phyloP scores from a whole-genome alignment of 2,888 invertebrate species.

The Magallana nippona region DNA sequence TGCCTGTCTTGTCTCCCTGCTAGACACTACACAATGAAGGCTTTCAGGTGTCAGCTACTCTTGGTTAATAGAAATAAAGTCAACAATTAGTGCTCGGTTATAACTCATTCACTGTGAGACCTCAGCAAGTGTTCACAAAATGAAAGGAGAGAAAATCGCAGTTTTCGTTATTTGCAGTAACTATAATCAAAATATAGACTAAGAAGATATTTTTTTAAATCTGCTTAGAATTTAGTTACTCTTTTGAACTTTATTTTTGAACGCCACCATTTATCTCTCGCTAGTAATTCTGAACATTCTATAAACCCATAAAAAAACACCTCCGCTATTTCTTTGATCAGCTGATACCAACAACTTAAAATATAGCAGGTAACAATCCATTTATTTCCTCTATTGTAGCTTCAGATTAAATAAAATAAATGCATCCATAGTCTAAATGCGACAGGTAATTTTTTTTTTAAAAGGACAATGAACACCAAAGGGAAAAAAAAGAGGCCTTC shows the following conservation, averaged over 20 bases:
- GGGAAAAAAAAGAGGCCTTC: not conserved
- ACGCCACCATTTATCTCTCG: not conserved
- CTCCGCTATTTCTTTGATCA: not conserved
- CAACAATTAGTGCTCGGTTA: no score
- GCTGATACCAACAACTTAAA: slow-evolving; percentile 16
- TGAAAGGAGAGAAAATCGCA: no score
- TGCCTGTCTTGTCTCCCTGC: no score
- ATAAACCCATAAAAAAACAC: not conserved
- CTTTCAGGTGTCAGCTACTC: no score
- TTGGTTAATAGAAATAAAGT: no score
- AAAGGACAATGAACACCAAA: slow-evolving; percentile 24
- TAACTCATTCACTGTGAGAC: no score
- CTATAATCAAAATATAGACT: no score
- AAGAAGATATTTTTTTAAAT: no score
- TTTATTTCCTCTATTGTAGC: slow-evolving; percentile 8
- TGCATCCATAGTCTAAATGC: slow-evolving; percentile 3
- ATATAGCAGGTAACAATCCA: slow-evolving; percentile 2
- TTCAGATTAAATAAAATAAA: slow-evolving; percentile 33
- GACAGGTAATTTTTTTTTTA: slow-evolving; percentile 12
- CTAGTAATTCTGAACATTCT: not conserved
- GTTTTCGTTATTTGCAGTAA: no score
- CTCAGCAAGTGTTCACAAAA: no score
- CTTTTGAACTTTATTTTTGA: not conserved
- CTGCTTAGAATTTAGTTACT: not conserved
- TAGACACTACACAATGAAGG: no score